A percentile compares a stretch with the other conserved stretches of the same genome.
These are phyloP conservation scores for Ispidina lecontei DNA, from an alignment of 2,797 vertebrate species.

Conservation along the genomic window DNA sequence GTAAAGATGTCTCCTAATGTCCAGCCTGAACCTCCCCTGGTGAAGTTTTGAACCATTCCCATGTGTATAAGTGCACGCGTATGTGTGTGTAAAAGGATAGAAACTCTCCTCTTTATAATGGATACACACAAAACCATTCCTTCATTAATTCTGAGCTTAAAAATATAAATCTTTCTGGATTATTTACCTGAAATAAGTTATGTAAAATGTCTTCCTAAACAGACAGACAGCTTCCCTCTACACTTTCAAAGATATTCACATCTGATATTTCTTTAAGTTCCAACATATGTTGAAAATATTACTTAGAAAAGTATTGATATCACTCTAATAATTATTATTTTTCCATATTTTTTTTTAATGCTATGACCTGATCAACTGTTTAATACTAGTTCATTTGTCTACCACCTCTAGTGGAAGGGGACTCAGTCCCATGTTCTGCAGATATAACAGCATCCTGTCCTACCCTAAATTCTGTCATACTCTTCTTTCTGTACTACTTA, in stretches of 20 bases:
- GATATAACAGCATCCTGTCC: neutral
- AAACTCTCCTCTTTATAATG: neutral
- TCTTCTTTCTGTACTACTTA: neutral
- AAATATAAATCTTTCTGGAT: neutral
- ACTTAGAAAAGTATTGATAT: neutral
- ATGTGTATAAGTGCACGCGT: accelerated
- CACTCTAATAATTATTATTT: neutral
- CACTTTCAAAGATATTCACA: neutral
- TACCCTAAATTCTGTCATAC: neutral
- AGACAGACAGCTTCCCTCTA: neutral
- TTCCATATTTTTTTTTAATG: neutral
- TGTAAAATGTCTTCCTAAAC: neutral
- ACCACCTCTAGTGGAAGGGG: neutral
- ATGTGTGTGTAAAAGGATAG: neutral
- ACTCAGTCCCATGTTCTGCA: neutral
- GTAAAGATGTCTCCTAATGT: neutral
- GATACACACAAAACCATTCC: neutral
- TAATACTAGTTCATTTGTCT: neutral
- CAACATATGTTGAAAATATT: neutral
- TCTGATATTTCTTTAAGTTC: neutral
- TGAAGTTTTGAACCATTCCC: neutral
- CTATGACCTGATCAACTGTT: neutral
- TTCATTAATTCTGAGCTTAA: neutral
- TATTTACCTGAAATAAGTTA: neutral
- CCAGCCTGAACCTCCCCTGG: neutral